These are phyloP conservation scores for Conopomorpha cramerella DNA, from an alignment of 1,140 invertebrate species.

Conservation along the genomic window DNA sequence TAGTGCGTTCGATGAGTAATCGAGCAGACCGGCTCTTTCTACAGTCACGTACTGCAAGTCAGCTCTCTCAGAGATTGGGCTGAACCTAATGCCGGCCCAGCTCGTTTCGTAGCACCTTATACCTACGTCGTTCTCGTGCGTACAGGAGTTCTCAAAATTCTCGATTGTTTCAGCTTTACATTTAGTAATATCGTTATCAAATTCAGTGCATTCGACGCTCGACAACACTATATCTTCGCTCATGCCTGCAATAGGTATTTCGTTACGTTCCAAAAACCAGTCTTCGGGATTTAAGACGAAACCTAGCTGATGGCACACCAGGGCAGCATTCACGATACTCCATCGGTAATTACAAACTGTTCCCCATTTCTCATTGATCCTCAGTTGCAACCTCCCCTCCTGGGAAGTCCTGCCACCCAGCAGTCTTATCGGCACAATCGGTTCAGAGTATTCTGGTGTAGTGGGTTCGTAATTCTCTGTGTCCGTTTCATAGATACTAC, in stretches of 20 bases:
- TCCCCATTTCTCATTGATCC: conserved; percentile 88
- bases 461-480: conserved; percentile 60
- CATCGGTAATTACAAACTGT: conserved; percentile 97
- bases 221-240: conserved; percentile 79
- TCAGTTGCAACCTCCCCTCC: conserved; percentile 82
- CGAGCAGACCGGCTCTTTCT: conserved; percentile 90
- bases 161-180: conserved; percentile 79
- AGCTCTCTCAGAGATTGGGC: conserved; percentile 82
- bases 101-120: conserved; percentile 86
- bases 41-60: conserved; percentile 88
- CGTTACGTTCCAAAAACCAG: conserved; percentile 81
- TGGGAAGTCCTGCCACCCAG: conserved; percentile 73
- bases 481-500: conserved; percentile 67
- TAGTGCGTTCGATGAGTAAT: conserved; percentile 89
- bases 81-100: conserved; percentile 91
- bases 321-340: conserved; percentile 87
- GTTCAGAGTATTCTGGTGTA: conserved; percentile 56
- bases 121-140: conserved; percentile 85
- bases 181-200: conserved; percentile 90
- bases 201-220: conserved; percentile 88
- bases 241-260: conserved; percentile 78
- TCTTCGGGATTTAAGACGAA: conserved; percentile 90
- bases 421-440: conserved; percentile 71
- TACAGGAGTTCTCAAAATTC: conserved; percentile 89
- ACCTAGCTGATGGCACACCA: conserved; percentile 95